phyloP scores from a whole-genome alignment of 2,888 invertebrate genomes.

The Dicycla oo region DNA sequence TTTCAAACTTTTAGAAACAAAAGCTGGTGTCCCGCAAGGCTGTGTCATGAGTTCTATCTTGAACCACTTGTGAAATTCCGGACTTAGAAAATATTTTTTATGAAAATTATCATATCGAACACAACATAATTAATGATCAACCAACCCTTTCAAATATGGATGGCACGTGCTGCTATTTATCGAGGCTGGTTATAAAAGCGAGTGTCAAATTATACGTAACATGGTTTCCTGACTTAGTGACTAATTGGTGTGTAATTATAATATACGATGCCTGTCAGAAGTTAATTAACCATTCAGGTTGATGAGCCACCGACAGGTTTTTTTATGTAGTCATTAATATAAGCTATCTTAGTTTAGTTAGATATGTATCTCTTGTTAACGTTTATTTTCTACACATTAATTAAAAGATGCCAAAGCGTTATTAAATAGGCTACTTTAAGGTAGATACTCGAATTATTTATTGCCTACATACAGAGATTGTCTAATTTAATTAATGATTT shows the following conservation, averaged over 20 bases:
- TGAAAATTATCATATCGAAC: no score
- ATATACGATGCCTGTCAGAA: conserved; percentile 35
- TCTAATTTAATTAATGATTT: not conserved
- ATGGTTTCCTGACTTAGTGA: conserved; percentile 39
- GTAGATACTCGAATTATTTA: conserved; percentile 13
- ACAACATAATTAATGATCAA: not conserved
- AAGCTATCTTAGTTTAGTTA: conserved; percentile 21
- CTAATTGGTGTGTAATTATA: conserved; percentile 41
- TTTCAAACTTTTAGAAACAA: not conserved
- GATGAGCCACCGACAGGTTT: conserved; percentile 47
- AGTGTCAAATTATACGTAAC: conserved; percentile 44
- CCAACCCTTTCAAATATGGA: not conserved
- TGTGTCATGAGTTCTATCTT: not conserved
- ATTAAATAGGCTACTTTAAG: conserved; percentile 1
- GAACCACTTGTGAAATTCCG: not conserved
- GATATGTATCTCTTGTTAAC: conserved; percentile 43
- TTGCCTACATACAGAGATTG: not conserved
- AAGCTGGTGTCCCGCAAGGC: not conserved
- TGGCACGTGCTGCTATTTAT: not conserved
- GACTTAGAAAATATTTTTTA: not conserved
- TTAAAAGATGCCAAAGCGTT: conserved; percentile 20
- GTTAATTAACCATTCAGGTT: conserved; percentile 41
- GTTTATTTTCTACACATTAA: conserved; percentile 27
- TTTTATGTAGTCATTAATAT: conserved; percentile 51
- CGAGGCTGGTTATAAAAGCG: not conserved